phyloP scores from a whole-genome alignment of 2,113 vertebrate genomes.

The Ailuropoda melanoleuca region DNA sequence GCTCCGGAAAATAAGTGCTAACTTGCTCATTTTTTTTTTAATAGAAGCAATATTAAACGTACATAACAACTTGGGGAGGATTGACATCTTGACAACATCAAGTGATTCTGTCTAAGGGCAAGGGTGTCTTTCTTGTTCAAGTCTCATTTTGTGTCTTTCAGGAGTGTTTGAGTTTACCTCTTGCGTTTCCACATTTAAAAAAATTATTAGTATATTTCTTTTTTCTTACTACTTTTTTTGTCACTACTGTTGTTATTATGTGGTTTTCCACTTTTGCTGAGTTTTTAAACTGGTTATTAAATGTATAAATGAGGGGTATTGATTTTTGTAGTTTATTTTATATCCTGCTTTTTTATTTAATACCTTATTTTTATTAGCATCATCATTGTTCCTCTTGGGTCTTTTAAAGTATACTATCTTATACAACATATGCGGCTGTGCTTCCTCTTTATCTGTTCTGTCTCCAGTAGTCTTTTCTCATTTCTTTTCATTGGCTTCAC shows the following conservation, averaged over 20 bases:
- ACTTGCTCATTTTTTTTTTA: neutral
- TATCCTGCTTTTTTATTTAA: neutral
- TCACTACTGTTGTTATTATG: neutral
- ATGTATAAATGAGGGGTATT: neutral
- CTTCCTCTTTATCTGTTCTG: neutral
- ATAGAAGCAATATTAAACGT: neutral
- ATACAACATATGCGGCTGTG: neutral
- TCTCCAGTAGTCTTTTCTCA: neutral
- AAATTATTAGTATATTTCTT: neutral
- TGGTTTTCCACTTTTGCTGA: neutral
- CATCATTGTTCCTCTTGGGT: neutral
- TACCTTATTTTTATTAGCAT: neutral
- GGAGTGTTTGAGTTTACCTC: neutral
- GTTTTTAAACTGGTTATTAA: neutral
- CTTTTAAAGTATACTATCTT: neutral
- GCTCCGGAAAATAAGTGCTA: neutral
- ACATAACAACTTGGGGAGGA: neutral
- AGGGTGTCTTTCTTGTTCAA: neutral
- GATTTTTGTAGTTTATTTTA: constrained; percentile 3
- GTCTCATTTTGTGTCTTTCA: neutral
- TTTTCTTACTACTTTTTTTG: neutral
- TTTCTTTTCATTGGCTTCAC: neutral
- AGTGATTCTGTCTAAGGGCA: neutral
- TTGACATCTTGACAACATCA: neutral
- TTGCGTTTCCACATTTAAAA: neutral